phyloP scores from a whole-genome alignment of 2,797 vertebrate species.

The Aulostomus chinensis region DNA sequence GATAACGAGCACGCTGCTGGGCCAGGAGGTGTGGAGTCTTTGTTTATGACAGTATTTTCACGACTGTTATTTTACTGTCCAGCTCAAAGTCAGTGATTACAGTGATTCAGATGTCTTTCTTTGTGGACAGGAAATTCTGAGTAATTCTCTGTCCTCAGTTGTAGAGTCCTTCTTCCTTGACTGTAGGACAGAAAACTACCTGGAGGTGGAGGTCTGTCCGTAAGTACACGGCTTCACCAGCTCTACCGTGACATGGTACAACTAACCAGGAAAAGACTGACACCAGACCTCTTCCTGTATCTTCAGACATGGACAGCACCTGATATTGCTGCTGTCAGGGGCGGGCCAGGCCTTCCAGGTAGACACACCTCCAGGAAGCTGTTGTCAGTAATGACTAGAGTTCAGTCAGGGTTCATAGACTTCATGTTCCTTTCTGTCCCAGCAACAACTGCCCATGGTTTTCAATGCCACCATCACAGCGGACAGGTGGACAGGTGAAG shows the following conservation, averaged over 20 bases:
- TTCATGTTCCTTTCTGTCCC: constrained; percentile 15
- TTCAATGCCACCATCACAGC: constrained; percentile 63
- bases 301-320: constrained; percentile 91
- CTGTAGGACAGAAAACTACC: constrained; percentile 84
- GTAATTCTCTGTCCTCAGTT: no score
- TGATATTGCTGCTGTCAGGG: constrained; percentile 88
- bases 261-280: no score
- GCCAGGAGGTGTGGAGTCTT: constrained; percentile 13
- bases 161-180: constrained; percentile 94
- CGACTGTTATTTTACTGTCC: no score
- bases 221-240: constrained; percentile 86
- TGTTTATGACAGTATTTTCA: no score
- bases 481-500: constrained; percentile 68
- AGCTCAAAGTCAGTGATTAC: no score
- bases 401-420: background rate
- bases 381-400: no score
- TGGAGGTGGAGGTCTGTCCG: constrained; percentile 95
- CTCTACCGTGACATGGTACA: no score
- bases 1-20: constrained; percentile 41
- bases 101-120: no score
- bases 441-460: constrained; percentile 80
- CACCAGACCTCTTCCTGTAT: background rate
- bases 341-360: constrained; percentile 87
- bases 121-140: no score
- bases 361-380: constrained; percentile 42